These are phyloP conservation scores for Andrena trimmerana DNA, from an alignment of 2,888 invertebrate genomes.

Conservation along the genomic window DNA sequence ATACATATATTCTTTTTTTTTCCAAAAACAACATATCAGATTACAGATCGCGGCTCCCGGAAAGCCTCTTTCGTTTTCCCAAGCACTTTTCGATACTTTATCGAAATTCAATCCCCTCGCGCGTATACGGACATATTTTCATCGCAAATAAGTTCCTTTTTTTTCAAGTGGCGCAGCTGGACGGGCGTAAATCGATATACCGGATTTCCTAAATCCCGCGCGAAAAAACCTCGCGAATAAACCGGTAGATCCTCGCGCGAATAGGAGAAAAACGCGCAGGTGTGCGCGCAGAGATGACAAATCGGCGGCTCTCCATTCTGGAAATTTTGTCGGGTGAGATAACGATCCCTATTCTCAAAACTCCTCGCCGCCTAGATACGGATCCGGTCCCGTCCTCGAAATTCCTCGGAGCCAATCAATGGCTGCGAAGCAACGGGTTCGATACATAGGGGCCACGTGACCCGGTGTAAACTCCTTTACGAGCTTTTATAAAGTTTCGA, in stretches of 20 bases:
- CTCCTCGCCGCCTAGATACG: not conserved
- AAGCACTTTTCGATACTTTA: conserved; percentile 6
- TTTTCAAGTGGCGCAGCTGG: conserved; percentile 18
- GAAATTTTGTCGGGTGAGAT: too few relatives aligned
- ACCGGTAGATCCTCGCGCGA: not conserved
- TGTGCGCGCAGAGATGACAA: not conserved
- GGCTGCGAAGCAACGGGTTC: not conserved
- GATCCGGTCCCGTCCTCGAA: not conserved
- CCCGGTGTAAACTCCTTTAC: conserved; percentile 44
- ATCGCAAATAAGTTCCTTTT: conserved; percentile 20
- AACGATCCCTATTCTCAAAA: not conserved
- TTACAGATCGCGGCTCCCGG: not conserved
- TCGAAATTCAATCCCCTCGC: conserved; percentile 16
- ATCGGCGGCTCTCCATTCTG: not conserved
- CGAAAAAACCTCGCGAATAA: not conserved
- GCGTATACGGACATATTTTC: conserved; percentile 9
- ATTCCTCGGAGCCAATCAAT: not conserved
- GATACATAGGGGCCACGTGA: conserved; percentile 14
- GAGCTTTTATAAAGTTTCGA: conserved; percentile 58
- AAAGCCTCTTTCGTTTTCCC: conserved; percentile 6
- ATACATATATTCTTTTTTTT: too few relatives aligned
- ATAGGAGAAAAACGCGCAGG: not conserved
- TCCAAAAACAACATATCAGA: not conserved
- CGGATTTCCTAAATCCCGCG: not conserved
- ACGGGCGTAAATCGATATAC: conserved; percentile 6